Conservation (phyloP, 2,113 vertebrate species). For the Puffinus mauretanicus region DNA sequence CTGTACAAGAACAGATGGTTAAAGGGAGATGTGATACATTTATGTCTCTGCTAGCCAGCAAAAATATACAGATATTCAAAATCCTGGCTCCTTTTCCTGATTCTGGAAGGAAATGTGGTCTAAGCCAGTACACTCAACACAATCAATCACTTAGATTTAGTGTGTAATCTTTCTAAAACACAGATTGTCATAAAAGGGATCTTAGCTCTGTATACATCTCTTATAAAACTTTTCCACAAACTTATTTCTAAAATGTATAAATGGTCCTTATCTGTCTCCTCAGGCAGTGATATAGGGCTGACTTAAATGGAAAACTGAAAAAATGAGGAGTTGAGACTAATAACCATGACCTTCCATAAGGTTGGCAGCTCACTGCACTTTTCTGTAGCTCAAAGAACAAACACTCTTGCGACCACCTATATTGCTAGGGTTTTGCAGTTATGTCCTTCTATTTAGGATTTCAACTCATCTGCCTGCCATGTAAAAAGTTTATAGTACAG, state of each 20-base stretch:
- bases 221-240: not conserved
- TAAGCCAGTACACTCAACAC: not conserved
- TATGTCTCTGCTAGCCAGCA: constrained; percentile 22
- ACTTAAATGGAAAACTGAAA: not conserved
- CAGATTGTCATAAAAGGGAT: not conserved
- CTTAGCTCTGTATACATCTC: not conserved
- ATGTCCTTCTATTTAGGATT: not conserved
- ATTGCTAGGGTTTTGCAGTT: not conserved
- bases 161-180: not conserved
- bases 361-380: not conserved
- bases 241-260: not conserved
- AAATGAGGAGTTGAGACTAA: not conserved
- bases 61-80: constrained; percentile 46
- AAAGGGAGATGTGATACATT: not conserved
- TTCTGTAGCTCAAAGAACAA: not conserved
- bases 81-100: constrained; percentile 7
- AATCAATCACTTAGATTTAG: constrained; percentile 22
- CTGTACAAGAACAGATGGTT: not conserved
- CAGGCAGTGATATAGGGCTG: not conserved
- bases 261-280: not conserved
- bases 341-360: not conserved
- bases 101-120: constrained; percentile 26
- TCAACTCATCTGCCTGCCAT: not conserved
- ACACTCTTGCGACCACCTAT: not conserved
- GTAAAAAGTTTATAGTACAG: not conserved